phyloP scores from a whole-genome alignment of 2,888 invertebrate species.

The Helobdella robusta region DNA sequence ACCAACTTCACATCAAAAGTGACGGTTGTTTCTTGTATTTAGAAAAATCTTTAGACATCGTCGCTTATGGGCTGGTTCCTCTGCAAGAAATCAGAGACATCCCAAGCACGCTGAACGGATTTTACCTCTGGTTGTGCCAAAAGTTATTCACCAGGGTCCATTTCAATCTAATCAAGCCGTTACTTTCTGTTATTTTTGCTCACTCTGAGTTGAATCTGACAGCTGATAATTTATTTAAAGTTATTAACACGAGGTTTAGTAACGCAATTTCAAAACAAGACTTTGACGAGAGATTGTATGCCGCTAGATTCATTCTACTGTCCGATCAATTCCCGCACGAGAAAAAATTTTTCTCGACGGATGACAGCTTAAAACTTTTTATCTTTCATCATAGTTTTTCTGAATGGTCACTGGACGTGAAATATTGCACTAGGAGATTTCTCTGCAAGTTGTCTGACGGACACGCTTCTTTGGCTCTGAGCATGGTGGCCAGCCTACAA shows the following conservation, averaged over 20 bases:
- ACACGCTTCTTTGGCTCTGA: conserved; percentile 61
- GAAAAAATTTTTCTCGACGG: conserved; percentile 39
- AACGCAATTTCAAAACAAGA: neutral
- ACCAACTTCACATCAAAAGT: conserved; percentile 87
- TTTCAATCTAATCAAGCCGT: conserved; percentile 63
- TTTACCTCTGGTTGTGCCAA: conserved; percentile 89
- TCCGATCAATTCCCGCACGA: conserved; percentile 51
- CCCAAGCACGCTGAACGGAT: conserved; percentile 84
- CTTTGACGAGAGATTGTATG: conserved; percentile 11
- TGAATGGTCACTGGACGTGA: conserved; percentile 90
- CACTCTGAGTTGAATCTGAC: conserved; percentile 54
- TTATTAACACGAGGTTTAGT: neutral
- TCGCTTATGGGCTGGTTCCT: conserved; percentile 83
- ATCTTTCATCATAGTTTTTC: conserved; percentile 89
- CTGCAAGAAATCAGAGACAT: conserved; percentile 79
- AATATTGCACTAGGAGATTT: conserved; percentile 89
- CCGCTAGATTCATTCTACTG: conserved; percentile 8
- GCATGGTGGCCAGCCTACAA: conserved; percentile 53
- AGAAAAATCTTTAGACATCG: conserved; percentile 61
- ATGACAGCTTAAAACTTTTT: conserved; percentile 57
- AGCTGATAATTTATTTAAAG: neutral
- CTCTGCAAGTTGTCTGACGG: conserved; percentile 68
- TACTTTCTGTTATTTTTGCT: conserved; percentile 76
- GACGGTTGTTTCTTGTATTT: conserved; percentile 60
- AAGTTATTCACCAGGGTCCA: conserved; percentile 75